A percentile compares a stretch with the other conserved stretches of the same genome.
These are phyloP conservation scores for Pycnomerus fuliginosus DNA, from an alignment of 2,888 invertebrate species.

Conservation along the genomic window DNA sequence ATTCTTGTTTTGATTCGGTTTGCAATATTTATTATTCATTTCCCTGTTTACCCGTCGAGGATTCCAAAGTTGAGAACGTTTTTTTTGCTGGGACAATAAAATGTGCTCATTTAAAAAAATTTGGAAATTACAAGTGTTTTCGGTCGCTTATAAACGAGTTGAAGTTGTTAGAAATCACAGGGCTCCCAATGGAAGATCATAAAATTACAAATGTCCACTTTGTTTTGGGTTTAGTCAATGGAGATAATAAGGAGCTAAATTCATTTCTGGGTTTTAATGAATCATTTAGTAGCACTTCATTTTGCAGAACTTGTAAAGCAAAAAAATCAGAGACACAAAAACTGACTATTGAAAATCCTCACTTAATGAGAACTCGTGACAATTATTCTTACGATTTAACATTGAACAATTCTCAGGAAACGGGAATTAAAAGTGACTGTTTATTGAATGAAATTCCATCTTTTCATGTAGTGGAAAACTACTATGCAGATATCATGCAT, in stretches of 20 bases:
- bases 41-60: conserved; percentile 26
- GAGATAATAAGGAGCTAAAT: conserved; percentile 30
- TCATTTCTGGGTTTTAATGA: conserved; percentile 25
- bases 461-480: conserved; percentile 28
- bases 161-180: conserved; percentile 21
- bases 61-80: conserved; percentile 29
- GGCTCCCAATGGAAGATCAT: conserved; percentile 17
- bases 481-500: conserved; percentile 29
- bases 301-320: conserved; percentile 27
- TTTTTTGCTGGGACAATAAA: conserved; percentile 28
- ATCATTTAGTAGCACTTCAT: conserved; percentile 26
- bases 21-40: conserved; percentile 33
- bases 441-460: conserved; percentile 30
- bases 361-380: conserved; percentile 21
- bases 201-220: conserved; percentile 21
- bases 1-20: conserved; percentile 26
- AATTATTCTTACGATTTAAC: conserved; percentile 25
- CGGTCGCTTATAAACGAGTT: conserved; percentile 20
- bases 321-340: conserved; percentile 15
- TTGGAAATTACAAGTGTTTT: conserved; percentile 26
- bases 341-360: conserved; percentile 13
- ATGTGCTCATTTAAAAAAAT: conserved; percentile 27
- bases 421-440: conserved; percentile 19
- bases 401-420: conserved; percentile 11
- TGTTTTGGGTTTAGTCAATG: conserved; percentile 25